Evolutionary conservation across 2,888 invertebrate genomes (phyloP).

Genomic region (Pocota personata): DNA sequence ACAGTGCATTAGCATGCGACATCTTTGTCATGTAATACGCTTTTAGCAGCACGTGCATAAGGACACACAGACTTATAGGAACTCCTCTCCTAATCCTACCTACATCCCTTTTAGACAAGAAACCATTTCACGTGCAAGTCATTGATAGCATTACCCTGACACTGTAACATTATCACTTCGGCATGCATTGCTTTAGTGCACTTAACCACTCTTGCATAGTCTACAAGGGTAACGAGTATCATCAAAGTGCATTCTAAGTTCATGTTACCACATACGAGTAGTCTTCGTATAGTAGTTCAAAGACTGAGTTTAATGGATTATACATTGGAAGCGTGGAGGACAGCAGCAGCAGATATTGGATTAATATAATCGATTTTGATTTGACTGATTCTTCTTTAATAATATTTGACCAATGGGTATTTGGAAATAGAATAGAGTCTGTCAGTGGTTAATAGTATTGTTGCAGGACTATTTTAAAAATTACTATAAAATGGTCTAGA

Average conservation of each 20-base stretch:
- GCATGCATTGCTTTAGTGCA: constrained; percentile 58
- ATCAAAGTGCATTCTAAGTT: constrained; percentile 18
- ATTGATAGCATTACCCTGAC: constrained; percentile 42
- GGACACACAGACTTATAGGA: not conserved
- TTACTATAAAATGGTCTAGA: too few relatives aligned
- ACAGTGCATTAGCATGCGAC: constrained; percentile 42
- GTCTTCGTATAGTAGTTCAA: not conserved
- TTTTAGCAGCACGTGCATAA: constrained; percentile 24
- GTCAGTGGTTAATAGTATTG: too few relatives aligned
- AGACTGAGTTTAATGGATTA: not conserved
- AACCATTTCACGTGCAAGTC: constrained; percentile 53
- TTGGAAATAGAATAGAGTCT: too few relatives aligned
- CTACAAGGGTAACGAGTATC: constrained; percentile 27
- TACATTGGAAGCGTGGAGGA: not conserved
- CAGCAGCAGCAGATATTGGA: not conserved
- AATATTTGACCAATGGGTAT: not conserved
- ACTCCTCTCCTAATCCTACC: too few relatives aligned
- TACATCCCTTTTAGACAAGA: constrained; percentile 10
- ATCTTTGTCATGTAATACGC: constrained; percentile 54
- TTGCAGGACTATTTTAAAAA: too few relatives aligned
- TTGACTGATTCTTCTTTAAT: not conserved
- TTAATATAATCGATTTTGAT: constrained; percentile 1
- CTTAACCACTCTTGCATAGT: constrained; percentile 54
- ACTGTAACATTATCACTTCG: constrained; percentile 28
- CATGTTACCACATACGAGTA: constrained; percentile 15